Conservation (phyloP, 2,113 vertebrate species). For the Pollachius pollachius region DNA sequence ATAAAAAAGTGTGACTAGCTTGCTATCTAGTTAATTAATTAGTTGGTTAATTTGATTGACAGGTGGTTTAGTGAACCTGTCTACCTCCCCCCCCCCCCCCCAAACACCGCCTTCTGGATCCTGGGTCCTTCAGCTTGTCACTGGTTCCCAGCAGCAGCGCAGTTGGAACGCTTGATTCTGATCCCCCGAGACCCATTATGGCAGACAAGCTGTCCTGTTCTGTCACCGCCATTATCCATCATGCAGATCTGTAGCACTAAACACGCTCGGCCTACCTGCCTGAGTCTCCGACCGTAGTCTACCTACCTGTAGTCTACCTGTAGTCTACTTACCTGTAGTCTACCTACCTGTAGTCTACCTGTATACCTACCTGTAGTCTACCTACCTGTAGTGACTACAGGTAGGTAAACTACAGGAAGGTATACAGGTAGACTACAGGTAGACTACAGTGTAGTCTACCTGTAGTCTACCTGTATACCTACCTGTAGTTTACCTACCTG, state of each 20-base stretch:
- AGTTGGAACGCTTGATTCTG: constrained; percentile 61
- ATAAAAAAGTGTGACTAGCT: too few species aligned
- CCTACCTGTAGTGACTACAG: too few species aligned
- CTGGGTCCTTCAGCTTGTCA: constrained; percentile 52
- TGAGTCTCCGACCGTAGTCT: too few species aligned
- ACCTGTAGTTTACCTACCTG: too few species aligned
- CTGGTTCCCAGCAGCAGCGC: constrained; percentile 49
- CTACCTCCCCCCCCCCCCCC: too few species aligned
- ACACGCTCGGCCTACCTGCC: constrained; percentile 32
- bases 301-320: background rate
- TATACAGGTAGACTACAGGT: too few species aligned
- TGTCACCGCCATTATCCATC: constrained; percentile 68
- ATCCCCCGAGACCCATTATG: constrained; percentile 74
- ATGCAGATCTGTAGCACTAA: constrained; percentile 65
- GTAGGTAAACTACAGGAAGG: too few species aligned
- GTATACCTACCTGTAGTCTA: too few species aligned
- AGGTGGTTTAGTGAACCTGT: constrained; percentile 14
- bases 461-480: too few species aligned
- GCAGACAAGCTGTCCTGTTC: constrained; percentile 59
- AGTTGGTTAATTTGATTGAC: constrained; percentile 20
- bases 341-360: too few species aligned
- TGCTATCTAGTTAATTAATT: background rate
- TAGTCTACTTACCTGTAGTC: too few species aligned
- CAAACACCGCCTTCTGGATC: constrained; percentile 15
- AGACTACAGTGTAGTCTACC: too few species aligned